Conservation (phyloP, 30 jellyfish, hydroid and myxozoan species). For the Cassiopea xamachana region DNA sequence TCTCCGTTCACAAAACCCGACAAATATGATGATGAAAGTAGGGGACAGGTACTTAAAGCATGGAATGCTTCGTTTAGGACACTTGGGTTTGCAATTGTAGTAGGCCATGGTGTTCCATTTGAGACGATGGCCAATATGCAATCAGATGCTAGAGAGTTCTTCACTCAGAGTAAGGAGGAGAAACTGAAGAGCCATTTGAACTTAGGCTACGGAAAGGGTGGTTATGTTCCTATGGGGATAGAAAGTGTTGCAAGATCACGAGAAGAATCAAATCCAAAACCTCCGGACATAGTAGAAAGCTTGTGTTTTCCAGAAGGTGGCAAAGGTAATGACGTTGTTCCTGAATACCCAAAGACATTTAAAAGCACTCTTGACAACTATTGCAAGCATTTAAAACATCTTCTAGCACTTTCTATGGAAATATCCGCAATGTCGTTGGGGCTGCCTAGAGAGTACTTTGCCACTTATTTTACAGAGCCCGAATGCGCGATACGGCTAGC, state of each 20-base stretch:
- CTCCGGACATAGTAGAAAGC: conserved; percentile 56
- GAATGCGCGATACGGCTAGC: conserved; percentile 48
- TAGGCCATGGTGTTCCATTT: conserved; percentile 55
- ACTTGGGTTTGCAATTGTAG: conserved; percentile 41
- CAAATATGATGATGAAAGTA: not conserved
- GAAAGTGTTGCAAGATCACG: conserved; percentile 61
- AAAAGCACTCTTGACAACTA: conserved; percentile 23
- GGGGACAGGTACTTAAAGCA: conserved; percentile 21
- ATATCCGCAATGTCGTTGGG: conserved; percentile 65
- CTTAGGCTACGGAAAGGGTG: conserved; percentile 63
- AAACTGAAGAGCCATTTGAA: conserved; percentile 48
- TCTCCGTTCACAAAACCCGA: conserved; percentile 30
- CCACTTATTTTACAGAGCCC: conserved; percentile 13
- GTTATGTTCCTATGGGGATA: conserved; percentile 56
- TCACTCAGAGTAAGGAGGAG: conserved; percentile 3
- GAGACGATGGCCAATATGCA: conserved; percentile 4
- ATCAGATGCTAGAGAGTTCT: conserved; percentile 30
- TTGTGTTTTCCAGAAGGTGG: conserved; percentile 35
- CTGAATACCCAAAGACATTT: conserved; percentile 26
- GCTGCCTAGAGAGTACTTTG: conserved; percentile 36
- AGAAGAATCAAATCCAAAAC: not conserved
- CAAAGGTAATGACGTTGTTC: conserved; percentile 23
- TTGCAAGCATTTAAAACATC: conserved; percentile 9
- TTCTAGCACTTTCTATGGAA: conserved; percentile 32
- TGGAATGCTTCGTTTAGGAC: conserved; percentile 37